Evolutionary conservation across 2,888 invertebrate genomes (phyloP), one percentile per base, ranked within the genome.

Genomic region (Cephus runcator): DNA sequence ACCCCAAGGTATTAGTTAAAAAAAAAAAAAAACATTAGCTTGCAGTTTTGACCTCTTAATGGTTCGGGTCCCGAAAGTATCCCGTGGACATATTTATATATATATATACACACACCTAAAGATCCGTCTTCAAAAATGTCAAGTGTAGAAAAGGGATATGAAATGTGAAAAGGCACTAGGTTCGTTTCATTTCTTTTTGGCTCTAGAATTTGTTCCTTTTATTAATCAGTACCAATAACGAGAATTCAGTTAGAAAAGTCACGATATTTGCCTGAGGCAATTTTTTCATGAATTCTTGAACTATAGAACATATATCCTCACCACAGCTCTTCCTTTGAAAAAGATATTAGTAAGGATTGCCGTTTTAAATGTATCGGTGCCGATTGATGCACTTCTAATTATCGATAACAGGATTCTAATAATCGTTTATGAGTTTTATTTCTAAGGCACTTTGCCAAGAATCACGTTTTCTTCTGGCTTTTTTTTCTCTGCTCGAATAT

Each of bases 31-130:
- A n/a, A n/a, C n/a, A n/a, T n/a, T n/a, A n/a, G n/a, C n/a, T n/a
- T n/a, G n/a, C n/a, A n/a, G n/a, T n/a, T n/a, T n/a, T n/a, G n/a
- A n/a, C n/a, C n/a, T n/a, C n/a, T n/a, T n/a, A n/a, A n/a, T n/a
- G n/a, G n/a, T n/a, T n/a, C n/a, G n/a, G n/a, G n/a, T n/a, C n/a
- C n/a, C n/a, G n/a, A n/a, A n/a, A n/a, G n/a, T n/a, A n/a, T n/a
- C n/a, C n/a, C n/a, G n/a, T n/a, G n/a, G n/a, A n/a, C n/a, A n/a
- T n/a, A n/a, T n/a, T n/a, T n/a, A n/a, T 34, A 71, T 73, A n/a
- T 35, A 75, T 12, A 75, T 71, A 56, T 75, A 71, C 9, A 75
- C 23, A 75, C 31, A 76, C 36, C 23, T 75, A 75, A 31, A 75
- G 40, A 73, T 73, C 3, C 40, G 15, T 75, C 23, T 73, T 71